A percentile compares a stretch with the other conserved stretches of the same genome.
Conservation (phyloP, 2,797 vertebrate genomes). For the Typhlichthys subterraneus region DNA sequence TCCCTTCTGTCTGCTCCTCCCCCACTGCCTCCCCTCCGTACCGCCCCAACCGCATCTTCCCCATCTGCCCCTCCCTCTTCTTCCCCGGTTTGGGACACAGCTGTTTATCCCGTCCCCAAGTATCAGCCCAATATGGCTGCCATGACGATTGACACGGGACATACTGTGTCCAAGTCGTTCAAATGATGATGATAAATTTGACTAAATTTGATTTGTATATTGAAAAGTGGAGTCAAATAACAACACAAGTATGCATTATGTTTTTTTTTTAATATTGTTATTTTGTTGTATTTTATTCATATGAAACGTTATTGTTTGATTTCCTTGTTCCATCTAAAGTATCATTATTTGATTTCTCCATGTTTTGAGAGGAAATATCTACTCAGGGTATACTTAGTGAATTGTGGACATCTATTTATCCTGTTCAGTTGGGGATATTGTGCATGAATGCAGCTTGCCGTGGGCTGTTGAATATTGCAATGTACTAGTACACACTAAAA, state of each 20-base stretch:
- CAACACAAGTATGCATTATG: no score
- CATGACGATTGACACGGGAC: background rate
- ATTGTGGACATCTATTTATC: conserved; percentile 13
- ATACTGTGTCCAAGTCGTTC: conserved; percentile 5
- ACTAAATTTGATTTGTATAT: no score
- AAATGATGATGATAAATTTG: no score
- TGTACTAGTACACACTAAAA: conserved; percentile 28
- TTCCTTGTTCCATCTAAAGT: no score
- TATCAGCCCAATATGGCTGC: conserved; percentile 42
- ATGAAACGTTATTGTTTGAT: no score
- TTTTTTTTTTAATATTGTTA: no score
- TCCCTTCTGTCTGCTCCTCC: conserved; percentile 51
- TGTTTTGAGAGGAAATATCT: background rate
- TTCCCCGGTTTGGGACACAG: conserved; percentile 57
- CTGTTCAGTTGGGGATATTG: conserved; percentile 8
- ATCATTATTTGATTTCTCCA: no score
- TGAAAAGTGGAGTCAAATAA: no score
- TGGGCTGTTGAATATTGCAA: conserved; percentile 38
- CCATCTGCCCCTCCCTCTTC: conserved; percentile 52
- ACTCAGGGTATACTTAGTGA: conserved; percentile 2
- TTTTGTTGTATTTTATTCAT: no score
- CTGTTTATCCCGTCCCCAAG: conserved; percentile 54
- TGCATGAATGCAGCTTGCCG: conserved; percentile 29
- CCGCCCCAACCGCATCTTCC: conserved; percentile 64
- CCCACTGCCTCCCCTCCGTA: conserved; percentile 52